Evolutionary conservation across 1,140 invertebrate species (phyloP).

Genomic region (Drosophila mauritiana): DNA sequence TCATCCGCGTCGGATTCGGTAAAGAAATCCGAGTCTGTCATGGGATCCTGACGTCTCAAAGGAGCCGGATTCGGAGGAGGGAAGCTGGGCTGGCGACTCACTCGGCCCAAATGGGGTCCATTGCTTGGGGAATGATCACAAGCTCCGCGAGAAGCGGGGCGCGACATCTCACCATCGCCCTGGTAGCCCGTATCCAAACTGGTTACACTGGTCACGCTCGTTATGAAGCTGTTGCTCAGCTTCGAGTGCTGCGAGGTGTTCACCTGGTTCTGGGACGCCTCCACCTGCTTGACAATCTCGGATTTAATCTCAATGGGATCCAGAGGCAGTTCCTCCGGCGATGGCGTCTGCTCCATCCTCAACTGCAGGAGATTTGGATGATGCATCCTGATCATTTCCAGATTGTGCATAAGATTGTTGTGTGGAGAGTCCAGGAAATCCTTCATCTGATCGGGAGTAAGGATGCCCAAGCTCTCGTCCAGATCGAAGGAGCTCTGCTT

Average conservation of each 20-base stretch:
- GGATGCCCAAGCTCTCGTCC: constrained; percentile 92
- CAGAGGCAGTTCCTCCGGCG: constrained; percentile 91
- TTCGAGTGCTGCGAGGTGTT: constrained; percentile 79
- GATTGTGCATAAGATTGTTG: constrained; percentile 85
- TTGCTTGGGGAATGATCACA: constrained; percentile 88
- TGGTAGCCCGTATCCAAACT: constrained; percentile 94
- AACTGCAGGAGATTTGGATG: constrained; percentile 63
- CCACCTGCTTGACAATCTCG: constrained; percentile 81
- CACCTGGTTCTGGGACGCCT: constrained; percentile 64
- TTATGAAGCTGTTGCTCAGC: constrained; percentile 89
- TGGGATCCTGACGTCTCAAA: constrained; percentile 89
- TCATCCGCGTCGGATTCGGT: constrained; percentile 94
- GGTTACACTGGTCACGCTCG: constrained; percentile 93
- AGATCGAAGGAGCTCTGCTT: constrained; percentile 91
- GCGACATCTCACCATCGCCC: constrained; percentile 93
- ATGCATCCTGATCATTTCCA: constrained; percentile 85
- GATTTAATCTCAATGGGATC: constrained; percentile 88
- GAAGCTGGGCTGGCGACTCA: constrained; percentile 78
- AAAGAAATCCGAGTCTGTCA: constrained; percentile 95
- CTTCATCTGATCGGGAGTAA: constrained; percentile 94
- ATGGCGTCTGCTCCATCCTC: constrained; percentile 90
- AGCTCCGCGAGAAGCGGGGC: constrained; percentile 90
- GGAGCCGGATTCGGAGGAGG: constrained; percentile 61
- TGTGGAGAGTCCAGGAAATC: constrained; percentile 79
- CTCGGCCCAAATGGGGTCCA: constrained; percentile 64